Percentiles rank a stretch among this genome's conserved stretches.
Conservation (phyloP, 1,140 invertebrate genomes). For the Cydia pomonella region DNA sequence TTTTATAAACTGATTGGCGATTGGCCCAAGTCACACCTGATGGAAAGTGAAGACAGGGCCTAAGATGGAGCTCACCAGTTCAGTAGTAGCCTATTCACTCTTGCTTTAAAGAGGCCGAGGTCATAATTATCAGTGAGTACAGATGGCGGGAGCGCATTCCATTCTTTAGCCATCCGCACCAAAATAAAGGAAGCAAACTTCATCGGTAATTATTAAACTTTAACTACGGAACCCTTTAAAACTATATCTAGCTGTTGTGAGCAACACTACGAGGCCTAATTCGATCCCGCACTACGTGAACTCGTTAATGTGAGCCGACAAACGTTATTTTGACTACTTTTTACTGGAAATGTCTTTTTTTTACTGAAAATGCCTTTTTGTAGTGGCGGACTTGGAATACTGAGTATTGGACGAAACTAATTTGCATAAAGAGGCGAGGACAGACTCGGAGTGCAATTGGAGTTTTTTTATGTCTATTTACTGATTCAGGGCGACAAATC, state of each 20-base stretch:
- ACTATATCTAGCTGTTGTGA: background rate
- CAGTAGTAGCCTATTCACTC: too few species aligned
- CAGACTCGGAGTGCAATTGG: background rate
- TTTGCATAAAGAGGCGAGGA: background rate
- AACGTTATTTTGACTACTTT: constrained; percentile 27
- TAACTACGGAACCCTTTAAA: background rate
- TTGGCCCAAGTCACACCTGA: too few species aligned
- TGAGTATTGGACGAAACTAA: constrained; percentile 3
- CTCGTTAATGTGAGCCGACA: constrained; percentile 24
- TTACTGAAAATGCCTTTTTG: background rate
- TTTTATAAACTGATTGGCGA: too few species aligned
- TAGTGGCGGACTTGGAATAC: constrained; percentile 6
- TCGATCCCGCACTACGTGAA: constrained; percentile 12
- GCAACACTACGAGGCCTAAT: background rate
- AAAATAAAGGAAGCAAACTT: too few species aligned
- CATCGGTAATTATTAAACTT: too few species aligned
- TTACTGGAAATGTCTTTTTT: background rate
- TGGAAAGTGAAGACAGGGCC: too few species aligned
- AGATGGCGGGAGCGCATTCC: too few species aligned
- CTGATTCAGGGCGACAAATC: too few species aligned
- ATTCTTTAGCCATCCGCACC: too few species aligned
- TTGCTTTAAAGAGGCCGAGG: too few species aligned
- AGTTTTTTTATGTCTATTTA: background rate
- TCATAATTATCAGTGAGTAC: too few species aligned
- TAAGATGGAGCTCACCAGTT: too few species aligned